These are phyloP conservation scores for Speoplatyrhinus poulsoni DNA, from an alignment of 2,113 vertebrate species.

Conservation along the genomic window DNA sequence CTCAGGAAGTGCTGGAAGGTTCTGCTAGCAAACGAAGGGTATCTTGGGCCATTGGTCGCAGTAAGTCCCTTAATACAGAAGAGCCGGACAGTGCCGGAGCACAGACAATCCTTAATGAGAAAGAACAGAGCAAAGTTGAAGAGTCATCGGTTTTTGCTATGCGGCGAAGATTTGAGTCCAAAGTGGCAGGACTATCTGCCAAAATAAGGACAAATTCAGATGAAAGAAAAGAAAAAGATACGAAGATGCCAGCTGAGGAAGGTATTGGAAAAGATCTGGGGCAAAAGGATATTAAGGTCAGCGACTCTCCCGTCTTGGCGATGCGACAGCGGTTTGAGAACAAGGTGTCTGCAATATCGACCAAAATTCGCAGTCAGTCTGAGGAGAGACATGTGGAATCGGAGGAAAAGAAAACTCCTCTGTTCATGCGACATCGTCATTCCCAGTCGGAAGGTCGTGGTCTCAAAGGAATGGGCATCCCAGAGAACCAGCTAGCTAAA, in stretches of 20 bases:
- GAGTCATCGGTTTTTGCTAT: slow-evolving; percentile 82
- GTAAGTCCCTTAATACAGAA: slow-evolving; percentile 75
- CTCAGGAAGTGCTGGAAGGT: slow-evolving; percentile 57
- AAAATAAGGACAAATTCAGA: slow-evolving; percentile 81
- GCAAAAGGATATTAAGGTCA: slow-evolving; percentile 49
- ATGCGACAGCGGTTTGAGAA: slow-evolving; percentile 84
- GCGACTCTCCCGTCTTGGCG: slow-evolving; percentile 81
- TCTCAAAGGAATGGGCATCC: slow-evolving; percentile 79
- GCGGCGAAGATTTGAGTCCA: slow-evolving; percentile 85
- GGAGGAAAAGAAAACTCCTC: slow-evolving; percentile 70
- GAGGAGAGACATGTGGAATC: slow-evolving; percentile 74
- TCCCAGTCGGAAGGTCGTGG: slow-evolving; percentile 87
- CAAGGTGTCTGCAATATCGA: slow-evolving; percentile 81
- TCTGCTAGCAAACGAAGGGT: slow-evolving; percentile 65
- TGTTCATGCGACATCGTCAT: slow-evolving; percentile 82
- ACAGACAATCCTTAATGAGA: slow-evolving; percentile 34
- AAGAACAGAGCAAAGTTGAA: slow-evolving; percentile 45
- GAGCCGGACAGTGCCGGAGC: slow-evolving; percentile 24
- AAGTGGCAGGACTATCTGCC: slow-evolving; percentile 83
- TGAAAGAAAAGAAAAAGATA: slow-evolving; percentile 74
- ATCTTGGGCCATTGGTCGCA: slow-evolving; percentile 79
- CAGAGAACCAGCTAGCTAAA: slow-evolving; percentile 81
- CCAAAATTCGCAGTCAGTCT: slow-evolving; percentile 82
- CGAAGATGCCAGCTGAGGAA: slow-evolving; percentile 34
- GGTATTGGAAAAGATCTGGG: slow-evolving; percentile 47